Evolutionary conservation across 2,797 vertebrate species (phyloP).

Genomic region (Gambusia yucatana): DNA sequence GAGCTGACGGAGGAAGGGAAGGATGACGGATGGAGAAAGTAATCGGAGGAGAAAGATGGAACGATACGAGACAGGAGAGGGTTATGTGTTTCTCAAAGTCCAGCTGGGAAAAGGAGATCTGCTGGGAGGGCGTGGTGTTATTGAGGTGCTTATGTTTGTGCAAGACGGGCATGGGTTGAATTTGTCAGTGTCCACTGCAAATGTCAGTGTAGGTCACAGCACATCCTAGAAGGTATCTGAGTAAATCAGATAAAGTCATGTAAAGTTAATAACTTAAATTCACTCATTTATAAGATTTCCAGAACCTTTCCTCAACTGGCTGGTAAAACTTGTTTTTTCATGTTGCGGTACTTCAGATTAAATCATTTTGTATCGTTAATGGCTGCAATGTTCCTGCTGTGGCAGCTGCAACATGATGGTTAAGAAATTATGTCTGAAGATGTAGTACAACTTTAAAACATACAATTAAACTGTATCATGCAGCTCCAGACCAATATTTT

Average conservation of each 20-base stretch:
- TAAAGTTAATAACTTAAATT: neutral
- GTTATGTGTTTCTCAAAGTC: constrained; percentile 23
- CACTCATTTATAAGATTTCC: neutral
- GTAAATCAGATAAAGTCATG: neutral
- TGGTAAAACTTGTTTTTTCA: neutral
- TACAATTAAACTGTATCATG: neutral
- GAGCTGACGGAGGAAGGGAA: constrained; percentile 41
- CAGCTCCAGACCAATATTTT: too few species aligned
- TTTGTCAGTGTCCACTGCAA: constrained; percentile 37
- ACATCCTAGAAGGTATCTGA: neutral
- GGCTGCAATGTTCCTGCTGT: neutral
- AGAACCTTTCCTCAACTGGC: neutral
- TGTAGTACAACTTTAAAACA: neutral
- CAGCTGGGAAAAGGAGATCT: constrained; percentile 18
- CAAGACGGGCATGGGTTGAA: constrained; percentile 9
- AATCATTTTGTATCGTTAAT: neutral
- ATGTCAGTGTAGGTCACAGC: neutral
- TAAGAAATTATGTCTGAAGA: neutral
- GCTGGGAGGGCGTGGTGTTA: neutral
- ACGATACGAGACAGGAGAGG: constrained; percentile 15
- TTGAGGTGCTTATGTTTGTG: constrained; percentile 3
- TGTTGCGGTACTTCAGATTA: neutral
- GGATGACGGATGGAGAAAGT: constrained; percentile 56
- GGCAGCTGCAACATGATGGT: neutral
- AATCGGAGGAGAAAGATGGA: constrained; percentile 26